Percentiles rank a stretch among this genome's conserved stretches.
These are phyloP conservation scores for Oreochromis tanganicae DNA, from an alignment of 2,113 vertebrate species.

Conservation along the genomic window DNA sequence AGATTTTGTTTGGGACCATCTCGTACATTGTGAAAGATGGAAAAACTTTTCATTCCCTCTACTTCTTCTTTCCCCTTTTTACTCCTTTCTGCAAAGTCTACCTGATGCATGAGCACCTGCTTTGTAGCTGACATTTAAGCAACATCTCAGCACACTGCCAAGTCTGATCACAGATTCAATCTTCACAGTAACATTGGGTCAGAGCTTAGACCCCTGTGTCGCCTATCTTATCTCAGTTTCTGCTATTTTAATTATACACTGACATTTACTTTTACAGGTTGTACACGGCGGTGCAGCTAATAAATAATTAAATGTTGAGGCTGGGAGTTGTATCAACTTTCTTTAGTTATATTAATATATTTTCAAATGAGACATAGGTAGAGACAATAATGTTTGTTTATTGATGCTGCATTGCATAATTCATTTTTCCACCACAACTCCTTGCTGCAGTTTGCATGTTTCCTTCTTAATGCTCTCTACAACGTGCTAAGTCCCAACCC, in stretches of 20 bases:
- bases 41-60: neutral
- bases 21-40: neutral
- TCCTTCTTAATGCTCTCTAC: neutral
- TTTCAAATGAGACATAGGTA: neutral
- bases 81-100: neutral
- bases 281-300: neutral
- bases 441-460: neutral
- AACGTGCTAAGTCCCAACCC: neutral
- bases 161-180: slow-evolving; percentile 10
- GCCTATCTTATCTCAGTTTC: neutral
- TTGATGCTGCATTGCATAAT: neutral
- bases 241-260: slow-evolving; percentile 53
- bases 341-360: neutral
- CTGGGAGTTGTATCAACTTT: neutral
- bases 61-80: neutral
- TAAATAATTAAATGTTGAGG: neutral
- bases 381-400: neutral
- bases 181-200: neutral
- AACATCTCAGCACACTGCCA: neutral
- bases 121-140: slow-evolving; percentile 32
- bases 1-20: neutral
- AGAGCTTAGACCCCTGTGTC: neutral
- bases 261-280: slow-evolving; percentile 54
- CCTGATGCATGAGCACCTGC: neutral
- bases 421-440: neutral